Evolutionary conservation across 2,888 invertebrate genomes (phyloP).

Genomic region (Phania funesta): DNA sequence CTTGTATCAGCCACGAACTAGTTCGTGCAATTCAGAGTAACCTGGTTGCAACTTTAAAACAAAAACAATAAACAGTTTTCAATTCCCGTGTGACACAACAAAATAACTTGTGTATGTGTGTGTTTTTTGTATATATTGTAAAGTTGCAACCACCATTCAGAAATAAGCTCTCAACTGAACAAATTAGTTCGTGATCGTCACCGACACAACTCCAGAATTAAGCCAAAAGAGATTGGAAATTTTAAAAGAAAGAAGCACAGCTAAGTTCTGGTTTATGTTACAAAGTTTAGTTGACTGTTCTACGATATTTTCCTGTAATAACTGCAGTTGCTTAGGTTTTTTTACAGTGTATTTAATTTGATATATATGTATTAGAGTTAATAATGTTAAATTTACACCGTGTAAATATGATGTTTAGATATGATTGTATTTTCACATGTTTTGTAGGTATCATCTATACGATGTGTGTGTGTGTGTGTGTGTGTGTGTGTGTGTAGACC

Average conservation of each 20-base stretch:
- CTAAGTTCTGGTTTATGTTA: constrained; percentile 52
- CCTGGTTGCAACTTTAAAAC: no score
- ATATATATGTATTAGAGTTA: neutral
- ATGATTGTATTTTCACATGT: neutral
- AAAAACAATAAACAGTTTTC: no score
- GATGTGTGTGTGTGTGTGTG: neutral
- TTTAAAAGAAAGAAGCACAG: constrained; percentile 38
- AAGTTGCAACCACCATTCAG: no score
- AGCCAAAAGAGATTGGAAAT: constrained; percentile 32
- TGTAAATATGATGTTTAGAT: neutral
- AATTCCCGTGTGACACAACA: no score
- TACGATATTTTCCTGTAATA: constrained; percentile 14
- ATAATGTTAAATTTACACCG: constrained; percentile 43
- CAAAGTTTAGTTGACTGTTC: constrained; percentile 42
- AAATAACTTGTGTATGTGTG: no score
- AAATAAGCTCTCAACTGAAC: no score
- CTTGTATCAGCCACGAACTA: no score
- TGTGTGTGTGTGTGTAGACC: neutral
- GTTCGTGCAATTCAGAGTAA: no score
- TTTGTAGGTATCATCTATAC: neutral
- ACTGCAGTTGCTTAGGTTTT: neutral
- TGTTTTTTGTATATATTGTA: no score
- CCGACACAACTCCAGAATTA: no score
- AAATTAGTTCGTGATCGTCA: no score
- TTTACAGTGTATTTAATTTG: constrained; percentile 48